Evolutionary conservation across 23 tunicate species (phyloP).

Genomic region (Ciona savignyi): DNA sequence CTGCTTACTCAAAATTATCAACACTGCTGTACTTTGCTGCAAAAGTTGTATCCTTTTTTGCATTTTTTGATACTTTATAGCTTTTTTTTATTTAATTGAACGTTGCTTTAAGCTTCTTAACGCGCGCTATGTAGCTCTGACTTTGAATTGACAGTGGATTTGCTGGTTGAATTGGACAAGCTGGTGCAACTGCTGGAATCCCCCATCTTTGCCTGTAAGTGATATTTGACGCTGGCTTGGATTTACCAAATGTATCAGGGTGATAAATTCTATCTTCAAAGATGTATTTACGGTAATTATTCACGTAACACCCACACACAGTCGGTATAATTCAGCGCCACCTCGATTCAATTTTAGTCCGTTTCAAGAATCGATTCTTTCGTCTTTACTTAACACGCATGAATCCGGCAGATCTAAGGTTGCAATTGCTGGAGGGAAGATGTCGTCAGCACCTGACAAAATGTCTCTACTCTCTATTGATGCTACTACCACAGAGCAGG

Average conservation of each 20-base stretch:
- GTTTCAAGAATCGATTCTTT: too few relatives aligned
- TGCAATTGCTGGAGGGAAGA: conserved; percentile 55
- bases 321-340: too few relatives aligned
- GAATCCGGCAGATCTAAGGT: conserved; percentile 42
- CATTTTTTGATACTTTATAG: background rate
- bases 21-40: conserved; percentile 57
- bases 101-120: background rate
- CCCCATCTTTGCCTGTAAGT: conserved; percentile 91
- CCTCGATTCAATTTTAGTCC: too few relatives aligned
- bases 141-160: conserved; percentile 66
- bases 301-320: too few relatives aligned
- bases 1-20: conserved; percentile 79
- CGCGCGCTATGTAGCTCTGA: conserved; percentile 28
- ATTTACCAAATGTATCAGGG: too few relatives aligned
- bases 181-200: conserved; percentile 93
- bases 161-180: conserved; percentile 71
- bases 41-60: conserved; percentile 61
- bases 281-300: too few relatives aligned
- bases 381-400: too few relatives aligned
- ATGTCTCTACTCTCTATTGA: conserved; percentile 59
- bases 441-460: conserved; percentile 51
- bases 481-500: conserved; percentile 79
- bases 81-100: background rate
- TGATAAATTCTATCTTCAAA: too few relatives aligned
- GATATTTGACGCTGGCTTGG: too few relatives aligned